Conservation (phyloP, 1,140 invertebrate genomes). For the Drosophila micromelanica region DNA sequence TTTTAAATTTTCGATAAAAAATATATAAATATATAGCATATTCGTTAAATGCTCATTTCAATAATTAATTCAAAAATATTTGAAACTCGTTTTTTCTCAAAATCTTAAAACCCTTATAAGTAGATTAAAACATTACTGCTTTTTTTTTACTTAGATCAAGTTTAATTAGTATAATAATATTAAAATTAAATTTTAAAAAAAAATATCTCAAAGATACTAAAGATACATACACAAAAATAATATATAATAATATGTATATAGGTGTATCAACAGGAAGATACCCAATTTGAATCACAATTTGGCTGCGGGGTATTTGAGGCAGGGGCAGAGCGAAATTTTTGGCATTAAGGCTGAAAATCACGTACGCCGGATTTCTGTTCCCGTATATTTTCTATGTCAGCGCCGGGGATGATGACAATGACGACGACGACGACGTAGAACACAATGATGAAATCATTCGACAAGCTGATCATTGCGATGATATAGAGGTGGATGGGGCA, state of each 20-base stretch:
- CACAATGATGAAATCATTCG: constrained; percentile 34
- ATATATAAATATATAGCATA: too few species aligned
- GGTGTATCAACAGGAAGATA: background rate
- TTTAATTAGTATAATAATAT: too few species aligned
- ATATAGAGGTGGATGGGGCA: background rate
- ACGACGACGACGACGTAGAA: constrained; percentile 21
- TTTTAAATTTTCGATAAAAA: constrained; percentile 41
- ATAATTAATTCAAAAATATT: too few species aligned
- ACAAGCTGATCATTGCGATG: constrained; percentile 26
- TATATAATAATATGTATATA: too few species aligned
- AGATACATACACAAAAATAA: too few species aligned
- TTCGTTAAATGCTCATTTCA: too few species aligned
- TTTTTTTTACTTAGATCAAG: too few species aligned
- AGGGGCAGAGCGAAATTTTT: constrained; percentile 9
- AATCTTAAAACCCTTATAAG: too few species aligned
- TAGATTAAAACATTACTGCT: too few species aligned
- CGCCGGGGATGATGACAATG: constrained; percentile 37
- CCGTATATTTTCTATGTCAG: constrained; percentile 53
- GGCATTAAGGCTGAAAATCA: constrained; percentile 79
- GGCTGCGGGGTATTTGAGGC: constrained; percentile 5
- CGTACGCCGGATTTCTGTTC: constrained; percentile 74
- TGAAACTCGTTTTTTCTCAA: background rate
- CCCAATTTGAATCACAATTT: background rate
- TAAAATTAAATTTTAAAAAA: too few species aligned
- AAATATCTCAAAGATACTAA: too few species aligned